A percentile compares a stretch with the other conserved stretches of the same genome.
Conservation (phyloP, 2,888 invertebrate species). For the Aleiodes testaceus region DNA sequence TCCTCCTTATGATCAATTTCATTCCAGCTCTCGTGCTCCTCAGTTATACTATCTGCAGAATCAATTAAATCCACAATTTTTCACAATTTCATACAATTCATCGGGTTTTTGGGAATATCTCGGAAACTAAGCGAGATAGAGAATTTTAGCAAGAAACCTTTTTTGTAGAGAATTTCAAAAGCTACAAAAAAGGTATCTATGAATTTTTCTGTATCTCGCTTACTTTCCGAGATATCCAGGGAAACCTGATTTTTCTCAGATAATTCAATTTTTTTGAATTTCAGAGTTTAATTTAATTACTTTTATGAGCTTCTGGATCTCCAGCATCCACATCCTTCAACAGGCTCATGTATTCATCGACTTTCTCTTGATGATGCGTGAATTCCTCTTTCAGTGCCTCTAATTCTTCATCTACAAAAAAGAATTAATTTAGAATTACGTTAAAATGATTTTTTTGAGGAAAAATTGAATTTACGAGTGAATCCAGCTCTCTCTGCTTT, state of each 20-base stretch:
- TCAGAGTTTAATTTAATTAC: slow-evolving; percentile 72
- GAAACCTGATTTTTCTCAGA: too few relatives aligned
- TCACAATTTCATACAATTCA: too few relatives aligned
- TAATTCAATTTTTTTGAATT: not conserved
- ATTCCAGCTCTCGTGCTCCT: slow-evolving; percentile 83
- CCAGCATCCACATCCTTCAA: slow-evolving; percentile 81
- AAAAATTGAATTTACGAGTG: slow-evolving; percentile 73
- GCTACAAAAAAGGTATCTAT: too few relatives aligned
- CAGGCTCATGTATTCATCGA: slow-evolving; percentile 90
- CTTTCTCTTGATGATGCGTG: slow-evolving; percentile 91
- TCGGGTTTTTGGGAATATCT: not conserved
- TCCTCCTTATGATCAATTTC: slow-evolving; percentile 76
- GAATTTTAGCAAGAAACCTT: too few relatives aligned
- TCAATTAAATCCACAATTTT: slow-evolving; percentile 25
- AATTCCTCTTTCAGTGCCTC: slow-evolving; percentile 91
- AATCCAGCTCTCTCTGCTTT: slow-evolving; percentile 93
- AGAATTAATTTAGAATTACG: slow-evolving; percentile 10
- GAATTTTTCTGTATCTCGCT: too few relatives aligned
- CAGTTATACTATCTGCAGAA: slow-evolving; percentile 80
- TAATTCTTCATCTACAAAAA: slow-evolving; percentile 81
- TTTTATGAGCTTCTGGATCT: slow-evolving; percentile 78
- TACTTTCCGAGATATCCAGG: too few relatives aligned
- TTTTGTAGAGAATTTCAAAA: too few relatives aligned
- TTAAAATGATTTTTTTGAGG: not conserved
- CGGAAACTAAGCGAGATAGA: not conserved